Base-by-base conservation (phyloP, 2,888 invertebrate genomes). In the Amphipyra berbera region DNA sequence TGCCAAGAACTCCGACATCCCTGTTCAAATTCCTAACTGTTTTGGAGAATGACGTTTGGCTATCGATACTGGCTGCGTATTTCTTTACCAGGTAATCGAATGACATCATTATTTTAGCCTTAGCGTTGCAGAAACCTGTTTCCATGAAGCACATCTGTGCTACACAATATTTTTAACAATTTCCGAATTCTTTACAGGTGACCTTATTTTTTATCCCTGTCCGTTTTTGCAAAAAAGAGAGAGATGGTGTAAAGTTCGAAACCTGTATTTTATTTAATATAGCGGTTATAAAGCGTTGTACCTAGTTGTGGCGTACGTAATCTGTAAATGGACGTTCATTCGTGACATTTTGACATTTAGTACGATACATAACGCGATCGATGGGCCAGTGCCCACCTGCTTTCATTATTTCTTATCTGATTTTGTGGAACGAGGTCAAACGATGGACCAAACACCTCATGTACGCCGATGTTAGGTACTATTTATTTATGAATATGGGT, bases 21-120 rank as follows among this genome's bases (percentile, higher is more conserved):
- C 95, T 99, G 33, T 99, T 99, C 90, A 99, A 99, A 95, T 99
- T 99, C 90, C 96, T 99, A 75, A 99, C 98, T 2, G 99, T 99
- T 27, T 93, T 99, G 79, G 99, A 99, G 90, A 97, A 97, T 79
- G 98, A 98, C 80, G 99, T 99, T 9, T 99, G 99, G 99, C 95
- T 98, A 33, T 99, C 99, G 81, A 99, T 99, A 86, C 95, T 99
- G 72, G 98, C 97, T 0, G 98, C 99, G 0, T 99, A 99, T 89
- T 98, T 99, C 90, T 98, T 99, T 90, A 99, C 99, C 55, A 98
- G 97, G 97, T 97, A 89, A 84, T 86, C 73, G 41, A 69, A 82
- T 85, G 83, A 83, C 82, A 78, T 84, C 82, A 83, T 77, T 52
- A 70, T 61, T 38, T 61, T 56, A 21, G 62, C 49, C 47, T 60